Conservation (phyloP, 2,888 invertebrate genomes). For the Agrotis exclamationis region DNA sequence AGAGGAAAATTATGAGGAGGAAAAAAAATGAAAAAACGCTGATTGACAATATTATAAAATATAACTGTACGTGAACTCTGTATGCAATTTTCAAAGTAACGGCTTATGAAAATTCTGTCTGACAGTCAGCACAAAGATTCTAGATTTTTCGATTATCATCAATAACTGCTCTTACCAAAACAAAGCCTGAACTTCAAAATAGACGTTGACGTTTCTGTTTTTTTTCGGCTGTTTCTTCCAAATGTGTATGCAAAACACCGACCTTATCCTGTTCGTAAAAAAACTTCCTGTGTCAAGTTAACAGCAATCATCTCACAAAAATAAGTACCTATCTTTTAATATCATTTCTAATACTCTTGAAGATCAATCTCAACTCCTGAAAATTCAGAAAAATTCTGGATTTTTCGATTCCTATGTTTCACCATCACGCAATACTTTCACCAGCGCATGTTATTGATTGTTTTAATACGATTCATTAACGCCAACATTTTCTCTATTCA, state of each 20-base stretch:
- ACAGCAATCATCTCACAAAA: no score
- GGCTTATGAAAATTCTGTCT: not conserved
- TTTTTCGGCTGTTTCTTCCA: no score
- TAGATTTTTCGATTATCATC: constrained; percentile 11
- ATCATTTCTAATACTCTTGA: no score
- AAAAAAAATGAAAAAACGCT: no score
- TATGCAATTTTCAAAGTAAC: not conserved
- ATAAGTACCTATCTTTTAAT: no score
- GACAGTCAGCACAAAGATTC: constrained; percentile 5
- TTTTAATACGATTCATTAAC: constrained; percentile 43
- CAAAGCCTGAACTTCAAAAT: no score
- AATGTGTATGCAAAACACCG: no score
- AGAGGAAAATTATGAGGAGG: constrained; percentile 4
- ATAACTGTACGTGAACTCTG: not conserved
- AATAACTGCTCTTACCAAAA: no score
- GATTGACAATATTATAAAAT: not conserved
- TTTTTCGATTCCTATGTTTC: constrained; percentile 17
- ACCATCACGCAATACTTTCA: constrained; percentile 38
- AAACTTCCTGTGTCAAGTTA: no score
- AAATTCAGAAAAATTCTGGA: constrained; percentile 9
- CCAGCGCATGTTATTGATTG: constrained; percentile 27
- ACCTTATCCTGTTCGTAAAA: no score
- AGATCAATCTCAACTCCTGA: no score
- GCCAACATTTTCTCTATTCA: constrained; percentile 25
- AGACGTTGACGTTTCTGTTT: no score